Evolutionary conservation across 2,797 vertebrate species (phyloP), one percentile per base, ranked within the genome.

Genomic region (Pteronotus mesoamericanus): DNA sequence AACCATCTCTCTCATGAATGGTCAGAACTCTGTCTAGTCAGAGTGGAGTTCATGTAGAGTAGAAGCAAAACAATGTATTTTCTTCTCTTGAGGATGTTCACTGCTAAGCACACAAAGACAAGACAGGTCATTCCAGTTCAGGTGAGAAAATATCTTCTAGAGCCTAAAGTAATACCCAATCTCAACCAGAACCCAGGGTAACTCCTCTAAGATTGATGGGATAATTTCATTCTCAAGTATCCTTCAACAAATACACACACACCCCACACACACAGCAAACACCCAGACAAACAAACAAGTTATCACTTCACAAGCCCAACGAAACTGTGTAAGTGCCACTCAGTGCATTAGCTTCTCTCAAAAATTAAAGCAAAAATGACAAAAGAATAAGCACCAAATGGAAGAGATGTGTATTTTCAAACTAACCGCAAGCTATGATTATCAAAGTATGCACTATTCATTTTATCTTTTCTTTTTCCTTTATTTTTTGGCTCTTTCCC

Each of bases 31-130:
- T 75, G 26, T 69, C 34, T 61, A 85, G 71, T 55, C 74, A 89
- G 42, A 89, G 15, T 37, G 21, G 37, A 78, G 55, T 89, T 83
- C 74, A 86, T 12, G 3, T 39, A 83, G 29, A 83, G 18, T 51
- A 94, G 93, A 15, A 93, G 68, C 92, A 95, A 95, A 93, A 74
- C 46, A 94, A 85, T 24, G 78, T 53, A 46, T 66, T 26, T 51
- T 61, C 10, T 32, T 85, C 26, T 74, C 51, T 82, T 85, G 16
- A 91, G 59, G 29, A 85, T 91, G 37, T 85, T 85, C 95, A 93
- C 48, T 72, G 72, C 61, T 78, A 94, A 34, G 61, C 51, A 94
- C 10, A 91, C 74, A 74, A 66, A 92, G 53, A 87, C 55, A 83
- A 92, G 29, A 84, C 39, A 59, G 6, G 57, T 92, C 59, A 75